Base-by-base conservation (phyloP, 2,113 vertebrate genomes). In the Petromus typicus region DNA sequence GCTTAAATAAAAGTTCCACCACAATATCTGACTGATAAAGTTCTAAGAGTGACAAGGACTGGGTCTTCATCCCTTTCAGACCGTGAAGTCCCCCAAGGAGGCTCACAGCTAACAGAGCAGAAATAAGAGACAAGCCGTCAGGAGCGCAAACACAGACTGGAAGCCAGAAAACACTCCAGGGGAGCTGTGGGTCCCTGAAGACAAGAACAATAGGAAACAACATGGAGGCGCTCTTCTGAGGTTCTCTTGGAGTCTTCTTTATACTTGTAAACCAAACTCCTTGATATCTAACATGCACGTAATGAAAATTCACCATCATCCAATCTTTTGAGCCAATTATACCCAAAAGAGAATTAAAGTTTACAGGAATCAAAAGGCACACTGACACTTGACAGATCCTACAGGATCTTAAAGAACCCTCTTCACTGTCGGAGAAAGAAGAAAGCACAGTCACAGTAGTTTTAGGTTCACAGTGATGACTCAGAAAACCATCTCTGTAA, bases 401-500 rank as follows among this genome's bases (percentile, higher is more conserved):
- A 30, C 17, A 7, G 27, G 54, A 48, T 45, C 89, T 32, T 37
- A 18, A 79, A 57, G 51, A 32, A 20, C 4, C 34, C 54, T 82
- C 82, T 83, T 48, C 40, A 40, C 16, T 37, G 25, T 89, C 73
- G 76, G 37, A 81, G 87, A 87, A 43, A 86, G 66, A 86, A 54
- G 76, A 67, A 63, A 82, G 37, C 5, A 67, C 2, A 4, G 32
- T 63, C 23, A 23, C 4, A 18, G 45, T 23, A 66, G 79, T 54
- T 91, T 64, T 57, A 27, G n/a, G 25, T 34, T 88, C 86, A 63
- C 48, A 83, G 76, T 43, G 66, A 87, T 57, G 91, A 97, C 97
- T 97, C 89, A 66, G 67, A 95, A 97, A 92, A 96, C 95, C 95
- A 96, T 96, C 89, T 95, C 73, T 83, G 86, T 69, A 83, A 96